phyloP scores from a whole-genome alignment of 2,797 vertebrate species.

The Acanthornis magna region DNA sequence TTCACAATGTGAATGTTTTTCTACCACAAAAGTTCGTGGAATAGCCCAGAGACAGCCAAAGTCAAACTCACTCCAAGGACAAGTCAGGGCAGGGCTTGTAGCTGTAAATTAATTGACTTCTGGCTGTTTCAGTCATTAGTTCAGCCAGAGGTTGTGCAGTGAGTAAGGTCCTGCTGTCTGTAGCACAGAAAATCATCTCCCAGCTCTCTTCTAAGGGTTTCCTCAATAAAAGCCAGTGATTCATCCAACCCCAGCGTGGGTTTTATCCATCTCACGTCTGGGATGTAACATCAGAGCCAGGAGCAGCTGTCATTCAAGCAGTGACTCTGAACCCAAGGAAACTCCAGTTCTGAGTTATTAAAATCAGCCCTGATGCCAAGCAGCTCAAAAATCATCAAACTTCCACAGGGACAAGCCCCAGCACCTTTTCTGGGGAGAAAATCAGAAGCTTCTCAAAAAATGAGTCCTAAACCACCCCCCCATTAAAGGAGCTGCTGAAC shows the following conservation, averaged over 20 bases:
- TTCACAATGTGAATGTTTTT: neutral
- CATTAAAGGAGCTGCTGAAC: neutral
- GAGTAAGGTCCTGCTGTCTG: neutral
- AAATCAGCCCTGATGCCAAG: neutral
- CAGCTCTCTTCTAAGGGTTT: neutral
- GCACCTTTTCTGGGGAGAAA: neutral
- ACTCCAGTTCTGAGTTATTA: neutral
- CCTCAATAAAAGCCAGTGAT: neutral
- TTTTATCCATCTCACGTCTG: neutral
- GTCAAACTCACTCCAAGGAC: neutral
- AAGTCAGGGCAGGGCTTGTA: neutral
- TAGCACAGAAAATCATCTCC: neutral
- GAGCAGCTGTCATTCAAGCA: neutral
- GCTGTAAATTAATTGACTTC: neutral
- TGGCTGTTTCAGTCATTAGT: neutral
- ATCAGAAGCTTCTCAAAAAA: neutral
- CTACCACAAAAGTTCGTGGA: rapidly evolving
- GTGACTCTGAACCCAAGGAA: neutral
- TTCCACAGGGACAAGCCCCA: neutral
- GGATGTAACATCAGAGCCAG: neutral
- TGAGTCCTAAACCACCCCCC: neutral
- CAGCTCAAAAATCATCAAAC: neutral
- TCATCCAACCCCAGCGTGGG: neutral
- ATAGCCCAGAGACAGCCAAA: neutral
- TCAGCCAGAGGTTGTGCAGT: neutral